These are phyloP conservation scores for Agrilus biguttatus DNA, from an alignment of 2,888 invertebrate genomes.

Conservation along the genomic window DNA sequence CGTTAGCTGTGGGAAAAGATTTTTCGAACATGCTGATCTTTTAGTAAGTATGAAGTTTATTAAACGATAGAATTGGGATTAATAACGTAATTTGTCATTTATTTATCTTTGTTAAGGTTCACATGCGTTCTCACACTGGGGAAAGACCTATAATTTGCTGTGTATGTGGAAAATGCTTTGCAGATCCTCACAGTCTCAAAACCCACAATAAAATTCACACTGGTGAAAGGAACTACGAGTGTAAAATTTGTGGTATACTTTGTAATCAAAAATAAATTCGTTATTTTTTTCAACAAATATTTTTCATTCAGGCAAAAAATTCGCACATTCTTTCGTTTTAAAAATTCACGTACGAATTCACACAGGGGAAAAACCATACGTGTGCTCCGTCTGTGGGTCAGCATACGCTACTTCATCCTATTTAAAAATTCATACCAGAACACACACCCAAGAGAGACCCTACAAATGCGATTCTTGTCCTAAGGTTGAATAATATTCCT, in stretches of 20 bases:
- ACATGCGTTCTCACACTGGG: constrained; percentile 24
- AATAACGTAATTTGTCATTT: not conserved
- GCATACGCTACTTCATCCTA: constrained; percentile 26
- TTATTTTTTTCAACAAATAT: not conserved
- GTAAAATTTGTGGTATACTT: constrained; percentile 21
- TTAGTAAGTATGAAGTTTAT: constrained; percentile 14
- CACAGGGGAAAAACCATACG: constrained; percentile 26
- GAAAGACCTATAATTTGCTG: constrained; percentile 23
- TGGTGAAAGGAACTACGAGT: constrained; percentile 25
- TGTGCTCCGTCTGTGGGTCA: constrained; percentile 22
- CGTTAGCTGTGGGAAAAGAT: constrained; percentile 23
- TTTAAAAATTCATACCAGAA: constrained; percentile 25
- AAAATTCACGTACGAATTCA: constrained; percentile 24
- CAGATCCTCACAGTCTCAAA: constrained; percentile 21
- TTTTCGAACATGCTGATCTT: constrained; percentile 23
- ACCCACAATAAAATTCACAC: constrained; percentile 27
- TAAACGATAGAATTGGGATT: not conserved
- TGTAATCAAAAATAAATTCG: not conserved
- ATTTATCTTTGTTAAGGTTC: constrained; percentile 15
- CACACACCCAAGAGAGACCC: constrained; percentile 26
- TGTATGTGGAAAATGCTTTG: constrained; percentile 25
- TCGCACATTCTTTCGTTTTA: constrained; percentile 26
- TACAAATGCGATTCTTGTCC: constrained; percentile 24
- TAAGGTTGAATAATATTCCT: constrained; percentile 14
- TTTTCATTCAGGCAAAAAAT: constrained; percentile 17